Base-by-base conservation (phyloP, 2,113 vertebrate genomes). In the Oreochromis aureus region DNA sequence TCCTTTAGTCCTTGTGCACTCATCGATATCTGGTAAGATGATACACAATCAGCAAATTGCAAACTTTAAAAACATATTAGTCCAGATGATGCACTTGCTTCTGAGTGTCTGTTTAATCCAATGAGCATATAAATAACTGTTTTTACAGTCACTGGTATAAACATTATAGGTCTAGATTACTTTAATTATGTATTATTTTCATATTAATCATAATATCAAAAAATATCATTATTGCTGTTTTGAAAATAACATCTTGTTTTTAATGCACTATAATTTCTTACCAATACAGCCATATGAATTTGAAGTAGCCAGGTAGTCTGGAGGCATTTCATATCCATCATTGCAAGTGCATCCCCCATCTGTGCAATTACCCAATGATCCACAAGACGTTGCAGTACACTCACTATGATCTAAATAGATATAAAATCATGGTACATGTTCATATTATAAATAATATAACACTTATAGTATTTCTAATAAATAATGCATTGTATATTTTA, bases 271-370 rank as follows among this genome's bases (percentile, higher is more conserved):
- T 44, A 69, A 41, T 15, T 69, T 53, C 73, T 89, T 88, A 95
- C 95, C 95, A 80, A 22, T 9, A 46, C 95, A 96, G 6, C 90
- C 94, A 24, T 90, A 96, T 4, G 92, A 89, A 1, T 71, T 53
- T 4, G 11, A 2, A 10, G 59, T 80, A 9, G 95, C 84, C 6
- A 15, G 6, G n/a, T 19, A 2, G 2, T 0, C 0, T 16, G 51
- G 5, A 5, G 80, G 83, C 2, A 92, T 36, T 58, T 27, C 30
- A 82, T 93, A 95, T 13, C 95, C 94, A 11, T 9, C 0, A 2
- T 78, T 7, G 76, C 95, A 96, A 8, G 2, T 2, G 15, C 95
- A 96, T 2, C 89, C 92, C 41, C 93, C 94, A 1, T 0, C 0
- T 5, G 4, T 1, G 56, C 95, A 96, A 24, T 82, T 1, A 46